Base-by-base conservation (phyloP, 2,113 vertebrate species). In the Chionodraco myersi region DNA sequence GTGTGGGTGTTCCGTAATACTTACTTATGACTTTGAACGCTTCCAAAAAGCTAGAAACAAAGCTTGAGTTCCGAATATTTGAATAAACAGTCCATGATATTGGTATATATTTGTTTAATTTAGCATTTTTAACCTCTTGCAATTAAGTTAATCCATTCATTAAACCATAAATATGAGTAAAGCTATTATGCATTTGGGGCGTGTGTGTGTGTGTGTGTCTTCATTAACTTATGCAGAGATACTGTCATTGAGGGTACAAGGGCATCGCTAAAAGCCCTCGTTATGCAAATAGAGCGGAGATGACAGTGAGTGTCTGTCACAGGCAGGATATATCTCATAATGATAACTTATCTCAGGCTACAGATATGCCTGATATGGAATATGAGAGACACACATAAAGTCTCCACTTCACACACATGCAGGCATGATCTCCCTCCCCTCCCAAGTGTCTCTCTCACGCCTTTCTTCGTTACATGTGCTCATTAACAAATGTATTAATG, bases 231-330 rank as follows among this genome's bases (percentile, higher is more conserved):
- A 89, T 82, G 83, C 85, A 77, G 83, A 82, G 58, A 87, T 81
- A 73, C 82, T 86, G 87, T 89, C 90, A 87, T 84, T 87, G 81
- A 88, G 87, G 86, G 65, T 79, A 73, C 87, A 88, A 91, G 91
- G 90, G 89, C 89, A 91, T 90, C 34, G 75, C 91, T 91, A 91
- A 92, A n/a, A 88, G 90, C 86, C 85, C 86, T 89, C 86, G 80
- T 87, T 85, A 90, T 91, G 91, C 86, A 91, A 90, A 91, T 91
- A 66, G 65, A 0, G 75, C n/a, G 3, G 69, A 84, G 79, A 89
- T 81, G 74, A 86, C 72, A 72, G 85, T 85, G 89, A 64, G 86
- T n/a, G 51, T 64, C 76, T 85, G 85, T 80, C 77, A 72, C 75
- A 82, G 82, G 26, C 68, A 58, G 79, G 82, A n/a, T n/a, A 81